Conservation (phyloP, 1,140 invertebrate species). For the Brachionus rubens region DNA sequence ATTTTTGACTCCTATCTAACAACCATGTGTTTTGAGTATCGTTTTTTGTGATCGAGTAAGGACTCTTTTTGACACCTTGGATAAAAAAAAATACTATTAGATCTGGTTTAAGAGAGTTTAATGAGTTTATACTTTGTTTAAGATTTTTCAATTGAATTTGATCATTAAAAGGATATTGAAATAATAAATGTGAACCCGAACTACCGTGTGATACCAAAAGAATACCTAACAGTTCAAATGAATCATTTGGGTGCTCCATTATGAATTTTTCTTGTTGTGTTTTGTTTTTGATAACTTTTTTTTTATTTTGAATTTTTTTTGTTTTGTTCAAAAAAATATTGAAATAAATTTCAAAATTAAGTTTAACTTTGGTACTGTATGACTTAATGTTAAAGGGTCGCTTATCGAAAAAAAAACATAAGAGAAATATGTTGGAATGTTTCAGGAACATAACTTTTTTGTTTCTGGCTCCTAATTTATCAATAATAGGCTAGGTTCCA, state of each 20-base stretch:
- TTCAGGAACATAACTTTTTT: too few relatives aligned
- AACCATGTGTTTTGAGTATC: neutral
- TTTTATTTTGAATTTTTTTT: too few relatives aligned
- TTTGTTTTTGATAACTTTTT: too few relatives aligned
- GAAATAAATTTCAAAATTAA: too few relatives aligned
- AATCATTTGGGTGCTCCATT: slow-evolving; percentile 21
- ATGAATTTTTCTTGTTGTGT: too few relatives aligned
- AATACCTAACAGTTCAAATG: slow-evolving; percentile 24
- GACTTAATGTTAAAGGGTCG: too few relatives aligned
- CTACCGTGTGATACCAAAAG: slow-evolving; percentile 29
- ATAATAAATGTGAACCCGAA: slow-evolving; percentile 11
- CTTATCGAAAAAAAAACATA: too few relatives aligned
- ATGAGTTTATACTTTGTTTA: neutral
- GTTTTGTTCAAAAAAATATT: too few relatives aligned
- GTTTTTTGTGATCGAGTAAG: neutral
- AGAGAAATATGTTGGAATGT: too few relatives aligned
- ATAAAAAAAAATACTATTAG: neutral
- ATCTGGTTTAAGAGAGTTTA: neutral
- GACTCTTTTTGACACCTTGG: neutral
- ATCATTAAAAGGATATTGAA: slow-evolving; percentile 24
- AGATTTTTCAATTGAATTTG: slow-evolving; percentile 27
- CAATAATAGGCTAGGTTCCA: too few relatives aligned
- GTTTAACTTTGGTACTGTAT: too few relatives aligned
- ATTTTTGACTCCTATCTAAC: neutral
- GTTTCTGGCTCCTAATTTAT: too few relatives aligned